A percentile compares a stretch with the other conserved stretches of the same genome.
Conservation (phyloP, 2,797 vertebrate genomes). For the Arnoldichthys spilopterus region DNA sequence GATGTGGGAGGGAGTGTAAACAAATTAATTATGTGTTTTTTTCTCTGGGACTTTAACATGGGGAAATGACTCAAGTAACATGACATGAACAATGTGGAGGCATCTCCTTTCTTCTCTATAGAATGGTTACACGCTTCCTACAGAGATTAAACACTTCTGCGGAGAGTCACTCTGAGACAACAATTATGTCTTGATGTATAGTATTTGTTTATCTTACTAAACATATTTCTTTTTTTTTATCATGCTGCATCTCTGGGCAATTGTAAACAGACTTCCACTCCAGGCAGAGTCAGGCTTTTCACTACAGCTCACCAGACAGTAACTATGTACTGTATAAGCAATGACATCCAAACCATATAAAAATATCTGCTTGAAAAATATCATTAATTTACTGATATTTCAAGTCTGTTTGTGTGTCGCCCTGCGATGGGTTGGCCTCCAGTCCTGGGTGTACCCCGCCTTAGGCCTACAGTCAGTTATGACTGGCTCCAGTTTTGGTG, state of each 20-base stretch:
- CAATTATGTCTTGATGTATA: slow-evolving; percentile 23
- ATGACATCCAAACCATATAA: no score
- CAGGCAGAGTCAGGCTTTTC: slow-evolving; percentile 13
- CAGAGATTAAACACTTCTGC: slow-evolving; percentile 33
- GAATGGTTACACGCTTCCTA: slow-evolving; percentile 25
- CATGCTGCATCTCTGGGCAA: slow-evolving; percentile 16
- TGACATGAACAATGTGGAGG: slow-evolving; percentile 39
- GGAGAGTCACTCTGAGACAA: slow-evolving; percentile 15
- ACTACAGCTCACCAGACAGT: not conserved
- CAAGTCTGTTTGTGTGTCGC: no score
- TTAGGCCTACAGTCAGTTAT: no score
- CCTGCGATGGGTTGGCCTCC: no score
- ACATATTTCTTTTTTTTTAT: slow-evolving; percentile 42
- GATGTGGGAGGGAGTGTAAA: slow-evolving; percentile 53
- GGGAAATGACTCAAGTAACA: slow-evolving; percentile 44
- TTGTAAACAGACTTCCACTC: slow-evolving; percentile 19
- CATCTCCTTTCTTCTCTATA: slow-evolving; percentile 15
- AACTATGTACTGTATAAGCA: no score
- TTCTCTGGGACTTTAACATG: slow-evolving; percentile 48
- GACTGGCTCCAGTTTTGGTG: no score
- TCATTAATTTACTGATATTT: no score
- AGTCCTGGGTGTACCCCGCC: no score
- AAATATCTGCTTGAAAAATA: no score
- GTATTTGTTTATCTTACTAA: slow-evolving; percentile 23
- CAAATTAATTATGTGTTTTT: slow-evolving; percentile 58